A percentile compares a stretch with the other conserved stretches of the same genome.
phyloP scores from a whole-genome alignment of 2,797 vertebrate genomes.

The Helarctos malayanus region DNA sequence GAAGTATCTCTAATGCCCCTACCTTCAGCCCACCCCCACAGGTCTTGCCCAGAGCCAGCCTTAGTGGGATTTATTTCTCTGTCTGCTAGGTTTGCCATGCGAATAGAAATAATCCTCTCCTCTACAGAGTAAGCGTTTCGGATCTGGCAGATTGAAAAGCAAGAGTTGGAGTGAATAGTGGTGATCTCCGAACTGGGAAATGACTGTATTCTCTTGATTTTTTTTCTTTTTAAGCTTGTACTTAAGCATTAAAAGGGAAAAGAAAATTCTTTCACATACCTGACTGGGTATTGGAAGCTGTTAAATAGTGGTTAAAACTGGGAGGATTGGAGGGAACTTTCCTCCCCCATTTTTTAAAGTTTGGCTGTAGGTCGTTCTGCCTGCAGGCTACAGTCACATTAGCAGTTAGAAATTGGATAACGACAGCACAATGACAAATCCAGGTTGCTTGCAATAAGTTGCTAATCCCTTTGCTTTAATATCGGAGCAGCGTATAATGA shows the following conservation, averaged over 20 bases:
- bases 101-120: neutral
- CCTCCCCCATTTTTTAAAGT: constrained; percentile 85
- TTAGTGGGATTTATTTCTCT: neutral
- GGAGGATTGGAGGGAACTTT: constrained; percentile 71
- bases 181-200: neutral
- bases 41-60: neutral
- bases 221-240: neutral
- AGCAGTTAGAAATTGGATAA: constrained; percentile 99
- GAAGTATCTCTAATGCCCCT: neutral
- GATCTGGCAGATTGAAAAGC: neutral
- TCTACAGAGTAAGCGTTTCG: neutral
- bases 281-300: constrained; percentile 54
- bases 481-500: constrained; percentile 95
- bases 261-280: constrained; percentile 81
- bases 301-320: constrained; percentile 84
- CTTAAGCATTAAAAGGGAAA: neutral
- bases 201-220: constrained; percentile 30
- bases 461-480: constrained; percentile 99
- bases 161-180: neutral
- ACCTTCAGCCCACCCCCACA: too few species aligned
- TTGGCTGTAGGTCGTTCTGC: constrained; percentile 90
- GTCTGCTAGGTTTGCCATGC: neutral
- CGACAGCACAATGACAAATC: constrained; percentile 99
- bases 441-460: constrained; percentile 99
- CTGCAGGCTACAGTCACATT: constrained; percentile 93